phyloP scores from a whole-genome alignment of 2,888 invertebrate species.

The Orthosia cruda region DNA sequence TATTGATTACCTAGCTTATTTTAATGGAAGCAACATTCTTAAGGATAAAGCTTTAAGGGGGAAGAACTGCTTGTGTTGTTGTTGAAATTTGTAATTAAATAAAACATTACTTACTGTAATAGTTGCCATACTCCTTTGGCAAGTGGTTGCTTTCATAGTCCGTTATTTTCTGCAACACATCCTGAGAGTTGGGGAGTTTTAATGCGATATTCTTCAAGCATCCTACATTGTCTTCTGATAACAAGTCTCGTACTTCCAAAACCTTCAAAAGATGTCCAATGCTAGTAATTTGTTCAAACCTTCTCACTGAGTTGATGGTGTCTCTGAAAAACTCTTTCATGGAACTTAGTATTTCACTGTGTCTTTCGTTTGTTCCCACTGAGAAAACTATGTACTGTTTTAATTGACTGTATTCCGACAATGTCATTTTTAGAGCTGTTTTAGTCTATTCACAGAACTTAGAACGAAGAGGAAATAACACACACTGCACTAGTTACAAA shows the following conservation, averaged over 20 bases:
- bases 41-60: too few relatives aligned
- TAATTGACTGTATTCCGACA: constrained; percentile 80
- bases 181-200: constrained; percentile 73
- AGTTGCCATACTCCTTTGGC: constrained; percentile 71
- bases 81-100: background rate
- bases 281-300: constrained; percentile 82
- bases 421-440: constrained; percentile 75
- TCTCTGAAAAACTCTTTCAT: constrained; percentile 83
- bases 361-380: constrained; percentile 77
- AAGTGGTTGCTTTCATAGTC: constrained; percentile 78
- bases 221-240: constrained; percentile 83
- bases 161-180: constrained; percentile 75
- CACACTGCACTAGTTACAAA: constrained; percentile 17
- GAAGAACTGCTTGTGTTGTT: background rate
- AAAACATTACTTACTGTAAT: constrained; percentile 78
- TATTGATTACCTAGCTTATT: background rate
- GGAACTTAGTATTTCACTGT: constrained; percentile 75
- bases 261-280: constrained; percentile 81
- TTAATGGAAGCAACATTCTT: background rate
- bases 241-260: constrained; percentile 83
- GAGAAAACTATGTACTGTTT: constrained; percentile 78
- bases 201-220: constrained; percentile 82
- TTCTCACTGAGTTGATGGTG: constrained; percentile 85
- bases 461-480: background rate
- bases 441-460: background rate